These are phyloP conservation scores for Amorpha juglandis DNA, from an alignment of 2,888 invertebrate genomes.

Conservation along the genomic window DNA sequence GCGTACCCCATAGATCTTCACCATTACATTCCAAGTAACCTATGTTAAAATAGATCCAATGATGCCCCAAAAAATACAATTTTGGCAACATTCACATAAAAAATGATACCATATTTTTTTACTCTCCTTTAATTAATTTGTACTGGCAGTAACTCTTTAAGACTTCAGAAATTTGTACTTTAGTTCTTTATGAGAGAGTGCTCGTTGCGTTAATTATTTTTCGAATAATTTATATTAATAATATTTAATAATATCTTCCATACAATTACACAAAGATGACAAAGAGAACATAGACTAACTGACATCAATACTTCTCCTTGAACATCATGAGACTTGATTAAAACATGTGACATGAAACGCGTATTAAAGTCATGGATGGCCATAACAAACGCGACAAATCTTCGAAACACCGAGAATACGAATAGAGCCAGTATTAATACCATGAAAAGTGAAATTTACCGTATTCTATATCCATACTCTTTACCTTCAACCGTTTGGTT, in stretches of 20 bases:
- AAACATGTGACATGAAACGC: background rate
- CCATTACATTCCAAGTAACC: conserved; percentile 69
- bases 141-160: conserved; percentile 79
- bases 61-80: conserved; percentile 76
- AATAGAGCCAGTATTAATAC: conserved; percentile 36
- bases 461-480: background rate
- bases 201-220: conserved; percentile 66
- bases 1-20: conserved; percentile 50
- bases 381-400: conserved; percentile 22
- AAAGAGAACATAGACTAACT: conserved; percentile 67
- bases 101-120: conserved; percentile 57
- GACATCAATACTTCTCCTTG: conserved; percentile 67
- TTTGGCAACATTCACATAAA: conserved; percentile 81
- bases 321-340: conserved; percentile 52
- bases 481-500: conserved; percentile 11
- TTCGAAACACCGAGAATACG: conserved; percentile 15
- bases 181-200: conserved; percentile 71
- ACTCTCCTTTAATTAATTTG: conserved; percentile 75
- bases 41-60: conserved; percentile 70
- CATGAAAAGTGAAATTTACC: conserved; percentile 9
- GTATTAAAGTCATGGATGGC: background rate
- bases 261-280: conserved; percentile 66
- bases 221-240: conserved; percentile 44
- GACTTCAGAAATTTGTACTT: conserved; percentile 83
- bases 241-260: conserved; percentile 37